Evolutionary conservation across 2,797 vertebrate genomes (phyloP).

Genomic region (Eidolon dupreanum): DNA sequence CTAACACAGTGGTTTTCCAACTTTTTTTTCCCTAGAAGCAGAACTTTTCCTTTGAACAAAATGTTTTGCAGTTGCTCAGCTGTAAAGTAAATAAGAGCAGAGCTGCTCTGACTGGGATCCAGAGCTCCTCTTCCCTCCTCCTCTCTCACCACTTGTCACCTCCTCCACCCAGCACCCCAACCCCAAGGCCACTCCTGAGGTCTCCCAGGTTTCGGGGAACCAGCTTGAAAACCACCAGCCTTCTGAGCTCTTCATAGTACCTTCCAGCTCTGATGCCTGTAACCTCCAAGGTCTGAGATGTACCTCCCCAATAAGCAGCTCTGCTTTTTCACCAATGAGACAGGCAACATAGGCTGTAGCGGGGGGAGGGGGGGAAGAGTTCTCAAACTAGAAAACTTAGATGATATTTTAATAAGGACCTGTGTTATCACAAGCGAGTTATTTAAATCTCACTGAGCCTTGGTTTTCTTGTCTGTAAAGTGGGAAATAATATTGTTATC

Average conservation of each 20-base stretch:
- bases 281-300: not conserved
- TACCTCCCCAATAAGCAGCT: not conserved
- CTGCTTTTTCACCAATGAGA: not conserved
- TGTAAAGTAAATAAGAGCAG: not conserved
- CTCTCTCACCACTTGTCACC: not conserved
- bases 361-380: not conserved
- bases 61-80: not conserved
- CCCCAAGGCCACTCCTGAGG: not conserved
- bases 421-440: not conserved
- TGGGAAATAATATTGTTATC: not conserved
- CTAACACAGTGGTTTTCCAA: not conserved
- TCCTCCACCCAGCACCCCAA: not conserved
- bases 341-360: not conserved
- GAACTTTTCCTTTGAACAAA: not conserved
- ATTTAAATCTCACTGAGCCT: slow-evolving; percentile 24
- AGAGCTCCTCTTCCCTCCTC: not conserved
- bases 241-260: not conserved
- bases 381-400: not conserved
- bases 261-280: not conserved
- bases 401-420: not conserved
- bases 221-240: not conserved
- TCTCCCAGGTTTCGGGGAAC: not conserved
- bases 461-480: slow-evolving; percentile 10
- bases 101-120: not conserved
- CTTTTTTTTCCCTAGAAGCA: not conserved